These are phyloP conservation scores for Parotocinclus haroldoi DNA, from an alignment of 2,797 vertebrate species.

Conservation along the genomic window DNA sequence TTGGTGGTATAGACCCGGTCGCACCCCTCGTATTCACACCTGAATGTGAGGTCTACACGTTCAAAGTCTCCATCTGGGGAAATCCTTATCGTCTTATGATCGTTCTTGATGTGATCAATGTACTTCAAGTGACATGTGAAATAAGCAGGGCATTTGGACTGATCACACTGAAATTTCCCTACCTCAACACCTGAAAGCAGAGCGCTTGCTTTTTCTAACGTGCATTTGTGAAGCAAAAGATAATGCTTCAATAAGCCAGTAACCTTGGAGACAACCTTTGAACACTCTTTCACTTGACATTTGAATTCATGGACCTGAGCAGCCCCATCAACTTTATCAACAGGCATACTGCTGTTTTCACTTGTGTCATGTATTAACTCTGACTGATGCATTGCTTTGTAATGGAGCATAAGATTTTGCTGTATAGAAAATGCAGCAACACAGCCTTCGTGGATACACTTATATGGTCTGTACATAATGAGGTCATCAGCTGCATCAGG, in stretches of 20 bases:
- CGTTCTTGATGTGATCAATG: slow-evolving; percentile 88
- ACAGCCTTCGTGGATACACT: slow-evolving; percentile 95
- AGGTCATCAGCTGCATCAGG: slow-evolving; percentile 73
- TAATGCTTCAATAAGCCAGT: slow-evolving; percentile 95
- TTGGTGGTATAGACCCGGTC: slow-evolving; percentile 95
- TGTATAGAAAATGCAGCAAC: slow-evolving; percentile 96
- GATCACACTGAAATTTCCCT: slow-evolving; percentile 90
- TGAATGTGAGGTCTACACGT: slow-evolving; percentile 85
- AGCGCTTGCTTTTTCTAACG: slow-evolving; percentile 87
- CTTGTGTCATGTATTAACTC: slow-evolving; percentile 63
- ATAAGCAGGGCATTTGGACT: slow-evolving; percentile 84
- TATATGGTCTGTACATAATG: slow-evolving; percentile 90
- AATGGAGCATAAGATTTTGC: slow-evolving; percentile 96
- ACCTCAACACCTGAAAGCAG: slow-evolving; percentile 81
- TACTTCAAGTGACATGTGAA: slow-evolving; percentile 90
- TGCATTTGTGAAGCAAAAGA: slow-evolving; percentile 94
- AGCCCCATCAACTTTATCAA: slow-evolving; percentile 56
- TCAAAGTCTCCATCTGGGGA: slow-evolving; percentile 66
- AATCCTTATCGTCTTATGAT: slow-evolving; percentile 83
- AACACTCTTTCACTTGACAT: slow-evolving; percentile 95
- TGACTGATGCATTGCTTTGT: slow-evolving; percentile 94
- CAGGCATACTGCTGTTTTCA: neutral
- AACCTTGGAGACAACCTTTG: slow-evolving; percentile 91
- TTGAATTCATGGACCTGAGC: slow-evolving; percentile 83
- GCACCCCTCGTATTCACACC: slow-evolving; percentile 87